Evolutionary conservation across 2,797 vertebrate genomes (phyloP).

Genomic region (Salarias fasciatus): DNA sequence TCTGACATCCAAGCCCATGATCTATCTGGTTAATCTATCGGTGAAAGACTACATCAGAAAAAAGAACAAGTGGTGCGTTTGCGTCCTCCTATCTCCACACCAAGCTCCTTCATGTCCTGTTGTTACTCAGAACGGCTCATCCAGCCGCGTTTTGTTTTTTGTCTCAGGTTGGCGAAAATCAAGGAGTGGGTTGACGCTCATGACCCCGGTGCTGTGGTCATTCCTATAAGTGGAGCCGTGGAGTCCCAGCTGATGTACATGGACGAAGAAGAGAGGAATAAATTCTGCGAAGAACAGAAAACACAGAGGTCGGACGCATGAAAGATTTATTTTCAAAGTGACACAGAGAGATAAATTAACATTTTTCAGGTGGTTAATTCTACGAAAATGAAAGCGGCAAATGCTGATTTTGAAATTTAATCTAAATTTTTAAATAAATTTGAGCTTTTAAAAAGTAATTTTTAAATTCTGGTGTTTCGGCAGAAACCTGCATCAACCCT

Average conservation of each 20-base stretch:
- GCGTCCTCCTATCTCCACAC: no score
- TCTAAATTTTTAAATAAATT: no score
- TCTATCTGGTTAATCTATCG: conserved; percentile 98
- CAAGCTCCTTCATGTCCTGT: neutral
- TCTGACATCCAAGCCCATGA: conserved; percentile 99
- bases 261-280: conserved; percentile 93
- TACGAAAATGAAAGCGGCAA: no score
- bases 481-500: neutral
- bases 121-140: neutral
- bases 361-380: no score
- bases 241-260: conserved; percentile 96
- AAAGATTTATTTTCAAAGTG: no score
- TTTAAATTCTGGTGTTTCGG: neutral
- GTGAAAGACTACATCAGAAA: conserved; percentile 99
- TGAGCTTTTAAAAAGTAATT: no score
- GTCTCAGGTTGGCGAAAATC: conserved; percentile 96
- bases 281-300: conserved; percentile 96
- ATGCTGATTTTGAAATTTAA: no score
- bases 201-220: conserved; percentile 95
- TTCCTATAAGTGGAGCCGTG: conserved; percentile 94
- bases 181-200: conserved; percentile 99
- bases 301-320: conserved; percentile 92
- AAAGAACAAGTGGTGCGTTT: conserved; percentile 98
- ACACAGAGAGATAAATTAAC: no score
- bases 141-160: conserved; percentile 70